A percentile compares a stretch with the other conserved stretches of the same genome.
These are phyloP conservation scores for Brachionus paranguensis DNA, from an alignment of 1,140 invertebrate genomes.

Conservation along the genomic window DNA sequence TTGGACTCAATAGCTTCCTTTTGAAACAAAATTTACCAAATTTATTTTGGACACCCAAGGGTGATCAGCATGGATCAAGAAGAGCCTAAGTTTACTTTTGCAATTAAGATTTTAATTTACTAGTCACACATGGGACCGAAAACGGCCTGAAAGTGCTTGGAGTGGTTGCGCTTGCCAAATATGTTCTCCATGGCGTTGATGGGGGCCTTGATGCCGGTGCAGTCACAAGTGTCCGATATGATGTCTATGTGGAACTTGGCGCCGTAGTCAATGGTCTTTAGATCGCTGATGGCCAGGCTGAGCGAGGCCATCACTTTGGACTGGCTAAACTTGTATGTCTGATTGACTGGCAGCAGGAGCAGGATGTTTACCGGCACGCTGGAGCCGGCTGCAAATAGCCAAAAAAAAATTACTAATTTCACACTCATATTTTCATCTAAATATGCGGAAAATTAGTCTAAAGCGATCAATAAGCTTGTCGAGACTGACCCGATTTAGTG, in stretches of 20 bases:
- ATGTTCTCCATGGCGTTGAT: slow-evolving; percentile 38
- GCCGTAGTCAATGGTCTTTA: not conserved
- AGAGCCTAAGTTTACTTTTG: too few species aligned
- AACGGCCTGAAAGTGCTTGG: slow-evolving; percentile 26
- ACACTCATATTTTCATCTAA: slow-evolving; percentile 8
- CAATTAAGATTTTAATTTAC: not conserved
- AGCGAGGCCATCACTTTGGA: slow-evolving; percentile 22
- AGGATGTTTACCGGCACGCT: slow-evolving; percentile 25
- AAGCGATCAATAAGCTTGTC: not conserved
- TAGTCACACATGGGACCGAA: slow-evolving; percentile 39
- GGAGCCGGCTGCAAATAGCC: not conserved
- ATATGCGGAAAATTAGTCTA: not conserved
- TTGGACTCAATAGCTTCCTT: too few species aligned
- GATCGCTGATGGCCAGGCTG: slow-evolving; percentile 8
- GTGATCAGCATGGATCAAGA: too few species aligned
- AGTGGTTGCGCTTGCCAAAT: slow-evolving; percentile 32
- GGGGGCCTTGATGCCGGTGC: slow-evolving; percentile 30
- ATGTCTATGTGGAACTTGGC: slow-evolving; percentile 1
- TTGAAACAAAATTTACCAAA: too few species aligned
- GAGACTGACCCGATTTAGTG: not conserved
- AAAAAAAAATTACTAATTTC: not conserved
- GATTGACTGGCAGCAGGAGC: not conserved
- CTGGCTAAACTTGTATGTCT: slow-evolving; percentile 14
- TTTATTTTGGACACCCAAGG: too few species aligned
- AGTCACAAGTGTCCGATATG: slow-evolving; percentile 26